Evolutionary conservation across 35 echinoderm and acorn worm genomes (phyloP), one percentile per base, ranked within the genome.

Genomic region (Acanthaster planci): DNA sequence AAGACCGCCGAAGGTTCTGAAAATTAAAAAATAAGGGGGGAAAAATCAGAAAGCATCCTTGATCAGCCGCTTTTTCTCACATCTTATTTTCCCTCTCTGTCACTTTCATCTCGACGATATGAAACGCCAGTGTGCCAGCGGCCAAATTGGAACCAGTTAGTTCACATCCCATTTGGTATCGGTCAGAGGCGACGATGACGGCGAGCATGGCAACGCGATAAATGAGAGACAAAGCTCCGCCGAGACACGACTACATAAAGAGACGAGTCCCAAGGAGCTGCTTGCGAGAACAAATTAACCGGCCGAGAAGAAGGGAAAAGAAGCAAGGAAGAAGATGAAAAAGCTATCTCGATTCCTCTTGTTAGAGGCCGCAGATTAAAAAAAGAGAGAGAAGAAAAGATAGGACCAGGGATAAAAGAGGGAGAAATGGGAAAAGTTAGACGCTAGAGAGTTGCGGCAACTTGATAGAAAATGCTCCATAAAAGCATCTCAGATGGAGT

Each of bases 111-210:
- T 29, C 30, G 64, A 35, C 15, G 64, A 34, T 72, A 72, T 29
- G 64, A 72, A 68, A 21, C 26, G 18, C 14, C 22, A 72, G 64
- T 72, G 4, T 72, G 64, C 64, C 64, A 29, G 23, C 26, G 64
- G 64, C 64, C 29, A 72, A 72, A 72, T 72, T 72, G 34, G 64
- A 72, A 72, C 64, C 64, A 72, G 64, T 72, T 72, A 72, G 64
- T 72, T 72, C 64, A 34, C 64, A 12, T 31, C 64, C 34, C 64
- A 72, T 72, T 72, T 72, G 64, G 64, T 72, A 21, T 23, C n/a
- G 42, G 42, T 12, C 42, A 47, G 12, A 47, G 42, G 4, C 42
- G 42, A 47, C 12, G 42, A 47, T 60, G 57, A 72, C 34, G 64
- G 21, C 29, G 64, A 29, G 34, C 8, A 72, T 34, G 64, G n/a